Base-by-base conservation (phyloP, 1,140 invertebrate genomes). In the Nebria ingens region DNA sequence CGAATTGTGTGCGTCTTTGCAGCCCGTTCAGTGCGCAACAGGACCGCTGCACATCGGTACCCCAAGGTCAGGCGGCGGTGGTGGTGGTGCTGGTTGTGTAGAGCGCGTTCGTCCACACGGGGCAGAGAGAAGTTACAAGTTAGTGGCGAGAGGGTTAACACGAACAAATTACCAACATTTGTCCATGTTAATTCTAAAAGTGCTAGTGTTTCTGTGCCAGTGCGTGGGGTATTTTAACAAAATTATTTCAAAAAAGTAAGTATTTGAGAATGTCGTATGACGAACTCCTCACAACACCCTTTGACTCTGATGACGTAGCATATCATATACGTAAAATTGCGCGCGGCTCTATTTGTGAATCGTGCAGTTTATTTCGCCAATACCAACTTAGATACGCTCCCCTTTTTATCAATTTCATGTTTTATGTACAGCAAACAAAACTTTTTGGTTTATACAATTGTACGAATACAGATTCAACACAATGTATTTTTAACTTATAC, bases 11-110 rank as follows among this genome's bases (percentile, higher is more conserved):
- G 55, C 58, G 55, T 19, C 13, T 34, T 50, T 25, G 19, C 53
- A 52, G 29, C 40, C 55, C 56, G 59, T 34, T 40, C 58, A 58
- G 19, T 57, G 56, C 57, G 54, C 52, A 52, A 25, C 54, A 63
- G 66, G 56, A 38, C 65, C 45, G 38, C 59, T 64, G 59, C 58
- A 56, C 68, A 69, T 70, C 68, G 67, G 68, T 67, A 63, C 61
- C 62, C 64, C 67, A 70, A 70, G 68, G 68, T 68, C 67, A 68
- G 54, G 62, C 63, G 59, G 57, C 60, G 53, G 59, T 56, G 40
- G 40, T 45, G 40, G 40, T 45, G 40, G 40, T 45, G 40, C 15
- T 45, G 15, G 40, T 17, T 17, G 40, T 17, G 6, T 45, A 45
- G 6, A 45, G 40, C 4, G 40, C 15, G 40, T 17, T 45, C 15